Base-by-base conservation (phyloP, 1,140 invertebrate genomes). In the Pseudoatta argentina region DNA sequence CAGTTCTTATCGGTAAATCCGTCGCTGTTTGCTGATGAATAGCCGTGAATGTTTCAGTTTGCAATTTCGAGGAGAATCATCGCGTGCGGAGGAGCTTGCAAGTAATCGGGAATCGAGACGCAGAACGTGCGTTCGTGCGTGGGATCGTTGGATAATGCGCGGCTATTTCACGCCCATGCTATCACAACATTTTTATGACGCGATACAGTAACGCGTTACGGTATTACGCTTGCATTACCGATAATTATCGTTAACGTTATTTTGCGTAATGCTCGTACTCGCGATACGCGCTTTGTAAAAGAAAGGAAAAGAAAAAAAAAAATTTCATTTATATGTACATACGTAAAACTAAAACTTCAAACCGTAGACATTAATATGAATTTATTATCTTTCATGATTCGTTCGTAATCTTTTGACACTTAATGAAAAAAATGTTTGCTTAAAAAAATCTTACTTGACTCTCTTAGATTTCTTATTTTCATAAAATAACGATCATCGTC, bases 171-270 rank as follows among this genome's bases (percentile, higher is more conserved):
- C 73, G 82, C 72, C 73, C 73, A 85, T 85, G 82, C 30, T 78
- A 85, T 83, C 79, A 34, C 51, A 78, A 78, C 59, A 85, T 76
- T 85, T 85, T 85, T 85, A 85, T 61, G 73, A 55, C 59, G 82
- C 61, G 73, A 85, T 85, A 66, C 82, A 75, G 86, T 77, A 81
- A 83, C 67, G 63, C 66, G 87, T 77, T 78, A 86, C 71, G 85
- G 86, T 86, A 82, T 88, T 77, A 64, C 85, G 77, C 86, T 88
- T 48, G 77, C 87, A 63, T 78, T 64, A 78, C 72, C 39, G 82
- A 85, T 85, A 85, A 85, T 85, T 75, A 83, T 83, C 79, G 39
- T 83, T 82, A 73, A 82, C 67, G 67, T 82, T 81, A 81, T 81
- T 82, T 82, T 82, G 69, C 39, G 67, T 82, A 82, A 82, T 61